phyloP scores from a whole-genome alignment of 2,888 invertebrate genomes.

The Hemaris fuciformis region DNA sequence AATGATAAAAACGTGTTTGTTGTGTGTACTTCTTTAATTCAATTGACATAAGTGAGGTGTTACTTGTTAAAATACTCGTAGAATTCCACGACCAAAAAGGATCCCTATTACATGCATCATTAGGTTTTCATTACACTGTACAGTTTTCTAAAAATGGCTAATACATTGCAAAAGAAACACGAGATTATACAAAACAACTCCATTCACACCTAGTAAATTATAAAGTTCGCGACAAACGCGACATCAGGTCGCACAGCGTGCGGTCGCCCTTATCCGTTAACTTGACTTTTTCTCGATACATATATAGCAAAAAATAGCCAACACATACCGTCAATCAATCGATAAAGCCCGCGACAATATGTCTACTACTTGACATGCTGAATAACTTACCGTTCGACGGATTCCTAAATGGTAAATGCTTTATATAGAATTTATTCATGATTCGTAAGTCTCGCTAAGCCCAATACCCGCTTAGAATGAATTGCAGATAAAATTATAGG shows the following conservation, averaged over 20 bases:
- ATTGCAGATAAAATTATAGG: neutral
- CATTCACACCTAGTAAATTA: neutral
- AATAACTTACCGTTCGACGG: slow-evolving; percentile 28
- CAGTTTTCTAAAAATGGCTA: neutral
- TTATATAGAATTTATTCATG: neutral
- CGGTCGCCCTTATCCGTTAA: neutral
- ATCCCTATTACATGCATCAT: neutral
- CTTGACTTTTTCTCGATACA: slow-evolving; percentile 11
- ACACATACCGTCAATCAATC: slow-evolving; percentile 38
- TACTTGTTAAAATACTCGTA: neutral
- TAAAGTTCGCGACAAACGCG: neutral
- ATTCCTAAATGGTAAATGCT: slow-evolving; percentile 15
- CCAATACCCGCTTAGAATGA: neutral
- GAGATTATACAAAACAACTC: neutral
- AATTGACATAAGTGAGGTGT: neutral
- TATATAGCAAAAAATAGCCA: slow-evolving; percentile 7
- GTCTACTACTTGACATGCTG: slow-evolving; percentile 33
- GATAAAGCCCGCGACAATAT: slow-evolving; percentile 33
- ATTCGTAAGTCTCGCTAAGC: neutral
- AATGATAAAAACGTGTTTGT: too few relatives aligned
- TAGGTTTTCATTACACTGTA: neutral
- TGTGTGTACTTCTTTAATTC: neutral
- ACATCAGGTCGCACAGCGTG: slow-evolving; percentile 10
- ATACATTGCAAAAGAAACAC: neutral
- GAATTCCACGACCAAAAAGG: neutral